A percentile compares a stretch with the other conserved stretches of the same genome.
Conservation (phyloP, 2,113 vertebrate species). For the Sciurus niger region DNA sequence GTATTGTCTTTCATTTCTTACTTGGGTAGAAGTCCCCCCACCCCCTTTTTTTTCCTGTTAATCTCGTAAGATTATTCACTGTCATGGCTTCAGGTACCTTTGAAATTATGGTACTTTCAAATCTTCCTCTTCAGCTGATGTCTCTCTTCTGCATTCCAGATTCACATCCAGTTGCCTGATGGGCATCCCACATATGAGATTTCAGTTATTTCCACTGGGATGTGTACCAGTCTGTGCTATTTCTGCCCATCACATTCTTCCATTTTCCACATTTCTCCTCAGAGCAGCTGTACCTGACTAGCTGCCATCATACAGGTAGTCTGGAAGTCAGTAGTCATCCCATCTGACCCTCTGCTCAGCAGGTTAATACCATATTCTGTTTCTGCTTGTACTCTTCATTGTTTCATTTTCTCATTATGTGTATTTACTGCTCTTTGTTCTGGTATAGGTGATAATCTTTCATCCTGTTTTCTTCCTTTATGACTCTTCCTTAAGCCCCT, state of each 20-base stretch:
- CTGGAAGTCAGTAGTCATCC: neutral
- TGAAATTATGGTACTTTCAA: neutral
- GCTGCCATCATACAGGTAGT: neutral
- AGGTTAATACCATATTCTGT: neutral
- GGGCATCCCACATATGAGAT: too few species aligned
- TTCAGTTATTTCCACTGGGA: neutral
- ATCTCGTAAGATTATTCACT: neutral
- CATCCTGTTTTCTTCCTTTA: neutral
- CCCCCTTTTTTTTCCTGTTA: neutral
- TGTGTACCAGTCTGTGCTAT: too few species aligned
- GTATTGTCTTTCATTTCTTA: too few species aligned
- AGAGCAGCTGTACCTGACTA: neutral
- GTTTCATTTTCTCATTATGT: neutral
- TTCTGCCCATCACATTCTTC: neutral
- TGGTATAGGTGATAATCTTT: neutral
- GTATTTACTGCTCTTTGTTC: too few species aligned
- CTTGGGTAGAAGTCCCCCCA: neutral
- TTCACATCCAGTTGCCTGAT: too few species aligned
- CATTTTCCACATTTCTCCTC: neutral
- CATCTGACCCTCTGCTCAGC: neutral
- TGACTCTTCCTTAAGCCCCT: neutral
- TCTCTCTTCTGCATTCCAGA: neutral
- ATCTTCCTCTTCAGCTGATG: neutral
- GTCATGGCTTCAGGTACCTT: neutral
- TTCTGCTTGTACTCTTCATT: neutral